Evolutionary conservation across 2,113 vertebrate species (phyloP), one percentile per base, ranked within the genome.

Genomic region (Ammodytes marinus): DNA sequence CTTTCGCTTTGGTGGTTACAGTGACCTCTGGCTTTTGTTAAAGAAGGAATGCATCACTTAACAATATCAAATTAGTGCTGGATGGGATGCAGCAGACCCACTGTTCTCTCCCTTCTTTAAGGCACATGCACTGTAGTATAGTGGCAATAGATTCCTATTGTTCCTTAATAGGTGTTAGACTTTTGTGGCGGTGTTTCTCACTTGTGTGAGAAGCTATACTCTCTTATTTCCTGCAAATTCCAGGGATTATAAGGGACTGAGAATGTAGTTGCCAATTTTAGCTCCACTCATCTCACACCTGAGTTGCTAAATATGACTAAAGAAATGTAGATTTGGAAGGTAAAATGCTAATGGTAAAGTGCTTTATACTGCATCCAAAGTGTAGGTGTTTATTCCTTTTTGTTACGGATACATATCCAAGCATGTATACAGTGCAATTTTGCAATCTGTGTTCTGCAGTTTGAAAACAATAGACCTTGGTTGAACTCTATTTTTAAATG

Each of bases 21-120:
- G 76, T 80, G 77, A 89, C 82, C 78, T 83, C 69, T 85, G 84
- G 73, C 50, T 89, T 86, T 84, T 87, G 84, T 90, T 90, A 92
- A 92, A 88, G 65, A 65, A 82, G 79, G 87, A 91, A 91, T 91
- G 86, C 86, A 91, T 93, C 86, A 83, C 77, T 91, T 93, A 85
- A 86, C 85, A 87, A 88, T 73, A 87, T 91, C 77, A 88, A 87
- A 94, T 91, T 82, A 89, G 57, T 39, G 50, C 59, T 54, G 67
- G 85, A 76, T 74, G 47, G 63, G 54, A 78, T 40, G 76, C 82
- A 82, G 27, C 76, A 72, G 71, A 47, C 66, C 66, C 49, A 58
- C 43, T 64, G 43, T 59, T 59, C 46, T 39, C 11, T 6, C 11
- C 5, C 0, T 11, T 60, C n/a, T 46, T 9, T 2, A 43, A 10